Evolutionary conservation across 1,140 invertebrate genomes (phyloP).

Genomic region (Trypoxylus dichotomus): DNA sequence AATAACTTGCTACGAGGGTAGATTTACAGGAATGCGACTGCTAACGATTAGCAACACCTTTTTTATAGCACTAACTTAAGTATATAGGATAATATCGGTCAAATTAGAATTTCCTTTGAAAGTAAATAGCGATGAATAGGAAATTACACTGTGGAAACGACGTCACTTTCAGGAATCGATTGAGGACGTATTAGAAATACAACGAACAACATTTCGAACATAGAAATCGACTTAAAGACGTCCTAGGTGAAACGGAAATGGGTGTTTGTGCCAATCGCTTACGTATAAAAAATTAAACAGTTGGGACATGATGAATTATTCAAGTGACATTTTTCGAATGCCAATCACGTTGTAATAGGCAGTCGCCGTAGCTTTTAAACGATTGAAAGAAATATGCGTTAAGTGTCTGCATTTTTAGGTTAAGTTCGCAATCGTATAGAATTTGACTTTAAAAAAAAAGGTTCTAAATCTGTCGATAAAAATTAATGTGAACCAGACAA

Average conservation of each 20-base stretch:
- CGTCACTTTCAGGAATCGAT: not conserved
- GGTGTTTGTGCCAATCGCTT: not conserved
- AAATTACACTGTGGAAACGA: not conserved
- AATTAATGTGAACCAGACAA: too few relatives aligned
- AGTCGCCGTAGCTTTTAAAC: not conserved
- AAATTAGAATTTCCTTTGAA: not conserved
- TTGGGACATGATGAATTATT: not conserved
- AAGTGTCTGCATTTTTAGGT: too few relatives aligned
- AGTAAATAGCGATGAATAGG: not conserved
- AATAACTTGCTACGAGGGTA: not conserved
- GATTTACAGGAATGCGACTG: not conserved
- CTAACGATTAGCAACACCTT: not conserved
- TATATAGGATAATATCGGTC: not conserved
- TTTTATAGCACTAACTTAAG: not conserved
- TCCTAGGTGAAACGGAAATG: not conserved
- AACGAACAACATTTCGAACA: not conserved
- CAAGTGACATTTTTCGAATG: conserved; percentile 2
- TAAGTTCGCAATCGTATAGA: too few relatives aligned
- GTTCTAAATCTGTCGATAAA: too few relatives aligned
- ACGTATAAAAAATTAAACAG: not conserved
- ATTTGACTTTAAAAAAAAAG: too few relatives aligned
- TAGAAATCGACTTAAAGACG: not conserved
- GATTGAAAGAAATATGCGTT: too few relatives aligned
- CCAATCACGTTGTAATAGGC: not conserved
- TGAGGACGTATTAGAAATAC: not conserved